phyloP scores from a whole-genome alignment of 2,797 vertebrate genomes.

The Ctenopoma multispine region DNA sequence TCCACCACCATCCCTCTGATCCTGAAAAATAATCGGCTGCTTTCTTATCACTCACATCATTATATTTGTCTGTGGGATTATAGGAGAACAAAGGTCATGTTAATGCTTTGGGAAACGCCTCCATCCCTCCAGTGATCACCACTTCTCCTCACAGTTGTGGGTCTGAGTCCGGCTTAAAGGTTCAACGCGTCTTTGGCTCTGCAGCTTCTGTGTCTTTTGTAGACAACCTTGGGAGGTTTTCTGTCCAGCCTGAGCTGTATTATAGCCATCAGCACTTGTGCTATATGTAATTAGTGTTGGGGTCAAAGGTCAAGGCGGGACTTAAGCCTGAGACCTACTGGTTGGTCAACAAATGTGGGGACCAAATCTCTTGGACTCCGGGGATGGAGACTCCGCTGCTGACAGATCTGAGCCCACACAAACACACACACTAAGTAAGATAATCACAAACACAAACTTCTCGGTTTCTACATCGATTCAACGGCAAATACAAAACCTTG shows the following conservation, averaged over 20 bases:
- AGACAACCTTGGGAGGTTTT: slow-evolving; percentile 56
- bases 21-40: slow-evolving; percentile 18
- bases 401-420: slow-evolving; percentile 78
- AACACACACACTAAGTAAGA: slow-evolving; percentile 1
- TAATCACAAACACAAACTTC: slow-evolving; percentile 46
- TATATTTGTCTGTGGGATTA: slow-evolving; percentile 63
- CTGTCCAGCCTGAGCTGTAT: slow-evolving; percentile 45
- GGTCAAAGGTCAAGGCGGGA: slow-evolving; percentile 78
- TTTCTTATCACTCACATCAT: slow-evolving; percentile 38
- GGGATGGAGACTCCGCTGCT: slow-evolving; percentile 88
- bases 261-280: slow-evolving; percentile 68
- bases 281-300: slow-evolving; percentile 76
- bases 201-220: slow-evolving; percentile 66
- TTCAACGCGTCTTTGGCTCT: slow-evolving; percentile 57
- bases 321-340: slow-evolving; percentile 70
- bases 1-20: neutral
- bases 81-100: slow-evolving; percentile 56
- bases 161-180: slow-evolving; percentile 48
- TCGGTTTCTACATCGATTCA: slow-evolving; percentile 14
- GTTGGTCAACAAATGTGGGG: slow-evolving; percentile 82
- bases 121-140: slow-evolving; percentile 31
- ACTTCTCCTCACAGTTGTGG: slow-evolving; percentile 38
- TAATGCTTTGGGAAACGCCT: slow-evolving; percentile 42
- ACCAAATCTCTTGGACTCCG: slow-evolving; percentile 83
- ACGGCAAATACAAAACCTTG: neutral